Evolutionary conservation across 1,140 invertebrate genomes (phyloP), one percentile per base, ranked within the genome.

Genomic region (Macrobrachium nipponense): DNA sequence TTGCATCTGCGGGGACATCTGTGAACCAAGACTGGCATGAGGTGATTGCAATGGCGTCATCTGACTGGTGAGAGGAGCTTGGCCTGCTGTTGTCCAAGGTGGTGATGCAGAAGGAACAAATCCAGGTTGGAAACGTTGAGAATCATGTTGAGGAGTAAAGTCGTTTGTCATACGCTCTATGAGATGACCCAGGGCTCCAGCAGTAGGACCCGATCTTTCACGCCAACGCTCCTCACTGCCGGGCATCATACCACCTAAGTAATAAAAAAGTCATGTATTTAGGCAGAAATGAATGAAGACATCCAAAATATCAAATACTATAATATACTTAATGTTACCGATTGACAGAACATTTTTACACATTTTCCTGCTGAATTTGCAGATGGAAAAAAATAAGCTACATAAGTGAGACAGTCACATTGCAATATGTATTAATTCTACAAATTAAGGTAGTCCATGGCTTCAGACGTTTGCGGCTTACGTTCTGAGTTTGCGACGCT

Each of bases 241-340:
- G 59, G 82, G 64, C 82, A 85, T 85, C 82, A 85, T 85, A 76
- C 82, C 75, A 85, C 75, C 82, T 85, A 75, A 43, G 70, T 79
- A 6, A 78, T 23, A 66, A 79, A 60, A 17, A 43, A 18, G 51
- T 12, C 3, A 36, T 36, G 27, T 36, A 2, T 36, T 36, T 36
- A 36, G 27, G 4, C 27, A 36, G 4, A 36, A 36, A 51, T 51
- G 51, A 51, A 51, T 51, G 51, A 51, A 51, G 2, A 51, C 51
- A 51, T 51, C 12, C 12, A 51, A 51, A 51, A 51, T 10, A 51
- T 51, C 51, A 51, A 51, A 51, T 51, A 6, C 51, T 51, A 51
- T 12, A 51, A 8, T 51, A 12, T 51, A 51, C 51, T 5, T 51
- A 51, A 36, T 4, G 4, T 36, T 36, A 36, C 27, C 1, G 4